These are phyloP conservation scores for Aptenodytes forsteri DNA, from an alignment of 2,113 vertebrate genomes.

Conservation along the genomic window DNA sequence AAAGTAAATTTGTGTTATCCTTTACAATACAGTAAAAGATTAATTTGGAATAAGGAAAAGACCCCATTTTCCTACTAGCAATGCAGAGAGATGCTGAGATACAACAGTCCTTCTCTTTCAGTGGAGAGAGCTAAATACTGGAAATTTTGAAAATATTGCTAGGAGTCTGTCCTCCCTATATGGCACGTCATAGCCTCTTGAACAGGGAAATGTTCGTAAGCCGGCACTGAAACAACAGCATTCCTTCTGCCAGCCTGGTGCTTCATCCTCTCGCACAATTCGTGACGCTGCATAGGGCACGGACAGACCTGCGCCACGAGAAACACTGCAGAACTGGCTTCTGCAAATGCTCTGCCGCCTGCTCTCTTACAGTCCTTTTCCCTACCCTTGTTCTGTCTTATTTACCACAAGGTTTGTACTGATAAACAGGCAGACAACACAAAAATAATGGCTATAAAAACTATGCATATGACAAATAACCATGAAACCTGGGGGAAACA, in stretches of 20 bases:
- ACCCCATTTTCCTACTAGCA: background rate
- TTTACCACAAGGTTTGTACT: background rate
- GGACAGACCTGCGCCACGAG: accelerated
- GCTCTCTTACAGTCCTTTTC: background rate
- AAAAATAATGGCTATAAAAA: background rate
- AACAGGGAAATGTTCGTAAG: background rate
- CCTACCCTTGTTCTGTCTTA: background rate
- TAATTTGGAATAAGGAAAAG: background rate
- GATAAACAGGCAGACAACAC: background rate
- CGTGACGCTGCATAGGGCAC: accelerated
- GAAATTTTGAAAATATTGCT: background rate
- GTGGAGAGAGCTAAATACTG: background rate
- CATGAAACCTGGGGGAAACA: background rate
- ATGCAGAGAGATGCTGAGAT: background rate
- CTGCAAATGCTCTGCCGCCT: background rate
- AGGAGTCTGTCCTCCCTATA: background rate
- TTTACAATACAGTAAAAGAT: background rate
- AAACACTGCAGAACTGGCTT: background rate
- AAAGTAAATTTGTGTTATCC: background rate
- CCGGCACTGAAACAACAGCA: background rate
- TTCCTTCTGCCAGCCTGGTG: background rate
- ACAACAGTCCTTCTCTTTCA: background rate
- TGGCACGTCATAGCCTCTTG: background rate
- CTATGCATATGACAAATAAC: background rate
- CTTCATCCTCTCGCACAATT: background rate